A percentile compares a stretch with the other conserved stretches of the same genome.
Evolutionary conservation across 2,888 invertebrate species (phyloP).

Genomic region (Rhamnusium bicolor): DNA sequence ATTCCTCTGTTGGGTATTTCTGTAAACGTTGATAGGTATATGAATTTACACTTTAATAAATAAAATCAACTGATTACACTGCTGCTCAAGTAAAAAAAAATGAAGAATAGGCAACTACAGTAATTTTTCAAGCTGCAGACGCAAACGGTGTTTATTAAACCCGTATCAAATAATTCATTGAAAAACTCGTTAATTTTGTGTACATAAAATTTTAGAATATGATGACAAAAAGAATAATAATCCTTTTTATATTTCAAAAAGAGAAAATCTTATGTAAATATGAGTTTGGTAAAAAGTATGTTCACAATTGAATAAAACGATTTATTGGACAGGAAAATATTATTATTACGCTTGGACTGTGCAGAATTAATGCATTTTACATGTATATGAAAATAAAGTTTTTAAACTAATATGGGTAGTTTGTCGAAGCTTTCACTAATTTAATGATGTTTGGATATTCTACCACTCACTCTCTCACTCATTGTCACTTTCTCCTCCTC

Average conservation of each 20-base stretch:
- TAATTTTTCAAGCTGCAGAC: too few relatives aligned
- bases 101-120: too few relatives aligned
- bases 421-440: not conserved
- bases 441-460: not conserved
- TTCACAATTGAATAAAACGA: not conserved
- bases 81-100: too few relatives aligned
- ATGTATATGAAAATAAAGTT: not conserved
- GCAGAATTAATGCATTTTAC: not conserved
- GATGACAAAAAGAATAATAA: not conserved
- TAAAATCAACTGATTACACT: too few relatives aligned
- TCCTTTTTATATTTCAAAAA: not conserved
- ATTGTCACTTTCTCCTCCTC: too few relatives aligned
- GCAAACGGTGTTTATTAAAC: not conserved
- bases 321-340: not conserved
- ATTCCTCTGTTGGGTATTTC: too few relatives aligned
- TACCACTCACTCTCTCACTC: too few relatives aligned
- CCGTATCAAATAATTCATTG: not conserved
- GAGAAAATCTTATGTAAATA: not conserved
- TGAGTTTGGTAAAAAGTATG: not conserved
- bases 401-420: not conserved
- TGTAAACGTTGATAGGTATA: too few relatives aligned
- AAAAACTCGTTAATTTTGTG: conserved; percentile 4
- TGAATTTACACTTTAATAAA: too few relatives aligned
- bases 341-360: not conserved
- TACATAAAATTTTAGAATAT: not conserved